Conservation (phyloP, 2,113 vertebrate genomes). For the Tragelaphus buxtoni region DNA sequence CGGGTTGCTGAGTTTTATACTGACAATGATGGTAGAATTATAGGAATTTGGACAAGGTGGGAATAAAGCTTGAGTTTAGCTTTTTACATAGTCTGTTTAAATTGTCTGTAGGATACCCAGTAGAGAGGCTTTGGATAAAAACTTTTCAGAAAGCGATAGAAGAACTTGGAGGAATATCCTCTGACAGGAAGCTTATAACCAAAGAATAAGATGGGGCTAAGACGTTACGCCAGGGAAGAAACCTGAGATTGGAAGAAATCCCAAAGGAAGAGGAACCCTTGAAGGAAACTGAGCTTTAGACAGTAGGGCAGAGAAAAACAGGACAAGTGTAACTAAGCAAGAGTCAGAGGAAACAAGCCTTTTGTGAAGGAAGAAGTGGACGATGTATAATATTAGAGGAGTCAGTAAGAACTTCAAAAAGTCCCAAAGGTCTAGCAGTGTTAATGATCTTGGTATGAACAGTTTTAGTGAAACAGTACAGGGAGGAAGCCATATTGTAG, state of each 20-base stretch:
- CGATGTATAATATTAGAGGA: not conserved
- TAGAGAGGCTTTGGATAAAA: not conserved
- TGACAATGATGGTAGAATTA: not conserved
- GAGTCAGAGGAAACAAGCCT: not conserved
- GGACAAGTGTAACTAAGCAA: not conserved
- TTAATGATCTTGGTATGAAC: not conserved
- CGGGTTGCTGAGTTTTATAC: not conserved
- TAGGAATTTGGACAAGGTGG: not conserved
- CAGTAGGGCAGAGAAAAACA: not conserved
- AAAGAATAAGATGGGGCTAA: not conserved
- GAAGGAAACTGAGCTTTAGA: not conserved
- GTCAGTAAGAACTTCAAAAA: not conserved
- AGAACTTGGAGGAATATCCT: not conserved
- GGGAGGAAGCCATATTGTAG: not conserved
- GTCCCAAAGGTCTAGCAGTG: not conserved
- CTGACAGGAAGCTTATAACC: not conserved
- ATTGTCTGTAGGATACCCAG: not conserved
- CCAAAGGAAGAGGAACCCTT: not conserved
- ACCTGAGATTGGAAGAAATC: not conserved
- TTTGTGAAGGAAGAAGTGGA: not conserved
- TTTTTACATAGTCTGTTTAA: not conserved
- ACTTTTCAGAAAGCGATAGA: not conserved
- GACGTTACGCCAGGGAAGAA: not conserved
- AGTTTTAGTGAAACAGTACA: not conserved
- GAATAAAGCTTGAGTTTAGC: not conserved